Evolutionary conservation across 2,797 vertebrate genomes (phyloP).

Genomic region (Alosa sapidissima): DNA sequence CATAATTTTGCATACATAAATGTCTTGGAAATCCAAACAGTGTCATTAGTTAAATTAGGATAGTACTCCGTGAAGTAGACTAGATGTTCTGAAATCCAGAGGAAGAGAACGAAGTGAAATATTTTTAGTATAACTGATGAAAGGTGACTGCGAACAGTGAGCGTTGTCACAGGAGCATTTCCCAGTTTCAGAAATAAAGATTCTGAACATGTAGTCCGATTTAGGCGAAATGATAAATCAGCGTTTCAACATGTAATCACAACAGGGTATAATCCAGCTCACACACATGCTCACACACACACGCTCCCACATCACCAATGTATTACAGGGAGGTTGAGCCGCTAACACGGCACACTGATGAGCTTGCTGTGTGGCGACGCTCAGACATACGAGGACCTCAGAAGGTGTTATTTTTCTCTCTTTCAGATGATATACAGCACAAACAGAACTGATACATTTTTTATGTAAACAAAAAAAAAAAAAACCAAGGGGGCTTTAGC

Average conservation of each 20-base stretch:
- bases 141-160: neutral
- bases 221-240: neutral
- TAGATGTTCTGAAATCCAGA: neutral
- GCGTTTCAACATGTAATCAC: neutral
- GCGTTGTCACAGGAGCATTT: neutral
- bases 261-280: neutral
- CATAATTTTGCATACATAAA: conserved; percentile 11
- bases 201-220: neutral
- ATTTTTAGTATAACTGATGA: neutral
- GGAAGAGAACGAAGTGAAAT: neutral
- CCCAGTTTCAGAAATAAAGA: neutral
- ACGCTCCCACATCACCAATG: neutral
- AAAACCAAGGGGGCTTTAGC: conserved; percentile 66
- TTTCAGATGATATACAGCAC: conserved; percentile 59
- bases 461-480: conserved; percentile 58
- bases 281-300: neutral
- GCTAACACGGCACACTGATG: neutral
- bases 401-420: conserved; percentile 48
- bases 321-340: neutral
- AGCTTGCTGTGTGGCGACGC: conserved; percentile 39
- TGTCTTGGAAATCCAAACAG: neutral
- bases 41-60: conserved; percentile 11
- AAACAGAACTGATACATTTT: conserved; percentile 69
- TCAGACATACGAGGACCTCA: conserved; percentile 27
- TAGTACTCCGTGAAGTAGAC: neutral